Percentiles rank a stretch among this genome's conserved stretches.
These are phyloP conservation scores for Dryobates pubescens DNA, from an alignment of 2,797 vertebrate species.

Conservation along the genomic window DNA sequence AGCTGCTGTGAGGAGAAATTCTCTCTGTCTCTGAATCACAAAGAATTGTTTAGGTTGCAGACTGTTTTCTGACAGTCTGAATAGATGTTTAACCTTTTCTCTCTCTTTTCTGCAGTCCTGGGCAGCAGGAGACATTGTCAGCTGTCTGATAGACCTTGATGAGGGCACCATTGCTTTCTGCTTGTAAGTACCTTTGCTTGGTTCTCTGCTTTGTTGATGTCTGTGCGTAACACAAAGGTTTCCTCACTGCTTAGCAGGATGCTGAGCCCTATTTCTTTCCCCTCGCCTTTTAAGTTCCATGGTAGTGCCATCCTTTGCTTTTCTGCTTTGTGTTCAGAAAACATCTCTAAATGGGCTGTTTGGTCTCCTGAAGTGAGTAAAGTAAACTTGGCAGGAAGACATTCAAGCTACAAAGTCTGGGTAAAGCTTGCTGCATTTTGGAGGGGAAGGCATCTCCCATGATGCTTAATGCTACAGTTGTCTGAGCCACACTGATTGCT, in stretches of 20 bases:
- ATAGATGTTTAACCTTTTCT: slow-evolving; percentile 4
- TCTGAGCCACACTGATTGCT: not conserved
- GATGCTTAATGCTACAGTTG: not conserved
- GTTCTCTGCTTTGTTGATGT: not conserved
- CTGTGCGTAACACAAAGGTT: not conserved
- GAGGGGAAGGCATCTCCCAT: not conserved
- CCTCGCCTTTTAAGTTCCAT: not conserved
- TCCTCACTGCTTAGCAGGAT: slow-evolving; percentile 1
- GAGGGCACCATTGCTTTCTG: slow-evolving; percentile 94
- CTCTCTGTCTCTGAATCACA: not conserved
- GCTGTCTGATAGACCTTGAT: slow-evolving; percentile 95
- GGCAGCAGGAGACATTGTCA: slow-evolving; percentile 98
- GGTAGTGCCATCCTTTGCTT: not conserved
- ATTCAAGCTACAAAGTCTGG: not conserved
- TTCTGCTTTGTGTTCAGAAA: slow-evolving; percentile 18
- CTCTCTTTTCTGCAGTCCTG: slow-evolving; percentile 84
- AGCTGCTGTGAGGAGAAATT: not conserved
- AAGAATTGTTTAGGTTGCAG: not conserved
- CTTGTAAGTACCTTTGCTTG: slow-evolving; percentile 83
- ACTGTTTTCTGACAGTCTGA: not conserved
- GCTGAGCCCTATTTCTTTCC: not conserved
- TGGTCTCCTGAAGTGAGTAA: not conserved
- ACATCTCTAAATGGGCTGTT: not conserved
- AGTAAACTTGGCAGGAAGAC: not conserved
- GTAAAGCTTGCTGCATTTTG: slow-evolving; percentile 13